Base-by-base conservation (phyloP, 2,797 vertebrate species). In the Apogon hyalosoma region DNA sequence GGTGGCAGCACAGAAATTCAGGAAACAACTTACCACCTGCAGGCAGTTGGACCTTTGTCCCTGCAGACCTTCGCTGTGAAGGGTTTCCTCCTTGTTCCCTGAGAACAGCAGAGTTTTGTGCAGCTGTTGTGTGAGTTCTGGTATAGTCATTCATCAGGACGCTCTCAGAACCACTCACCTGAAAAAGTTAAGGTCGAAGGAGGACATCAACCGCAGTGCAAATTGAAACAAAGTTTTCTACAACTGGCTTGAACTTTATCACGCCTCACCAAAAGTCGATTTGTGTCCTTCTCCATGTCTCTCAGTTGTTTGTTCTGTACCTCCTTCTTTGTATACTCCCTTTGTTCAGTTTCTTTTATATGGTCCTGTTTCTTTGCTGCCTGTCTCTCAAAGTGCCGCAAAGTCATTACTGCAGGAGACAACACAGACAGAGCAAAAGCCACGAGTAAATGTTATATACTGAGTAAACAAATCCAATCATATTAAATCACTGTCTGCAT, bases 371-470 rank as follows among this genome's bases (percentile, higher is more conserved):
- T 94, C 63, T 91, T 90, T 7, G 78, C 80, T 2, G 92, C 90
- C 66, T 93, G 93, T 55, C 91, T 92, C 85, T 96, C 94, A 57
- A 94, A 91, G 73, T 96, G 95, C 47, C 93, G 84, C 80, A 94
- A 87, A 71, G 92, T 90, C 81, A 93, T 91, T 69, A 93, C 95
- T 94, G 75, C 50, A 60, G 71, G 60, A 80, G 67, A 67, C 41
- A 19, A 69, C 8, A 65, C 41, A 76, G 63, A 80, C 46, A 16
- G 48, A 49, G 52, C 53, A 71, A 58, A 72, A 61, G 43, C 78
- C 68, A 57, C 33, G 10, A 77, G 76, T 82, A 84, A 62, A 72
- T 71, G 71, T 57, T 69, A 66, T 68, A 79, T 69, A 62, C 65
- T 40, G 58, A 21, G 77, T 46, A 81, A 85, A 90, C 85, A 85